A percentile compares a stretch with the other conserved stretches of the same genome.
These are phyloP conservation scores for Cosmorhoe ocellata DNA, from an alignment of 2,888 invertebrate genomes.

Conservation along the genomic window DNA sequence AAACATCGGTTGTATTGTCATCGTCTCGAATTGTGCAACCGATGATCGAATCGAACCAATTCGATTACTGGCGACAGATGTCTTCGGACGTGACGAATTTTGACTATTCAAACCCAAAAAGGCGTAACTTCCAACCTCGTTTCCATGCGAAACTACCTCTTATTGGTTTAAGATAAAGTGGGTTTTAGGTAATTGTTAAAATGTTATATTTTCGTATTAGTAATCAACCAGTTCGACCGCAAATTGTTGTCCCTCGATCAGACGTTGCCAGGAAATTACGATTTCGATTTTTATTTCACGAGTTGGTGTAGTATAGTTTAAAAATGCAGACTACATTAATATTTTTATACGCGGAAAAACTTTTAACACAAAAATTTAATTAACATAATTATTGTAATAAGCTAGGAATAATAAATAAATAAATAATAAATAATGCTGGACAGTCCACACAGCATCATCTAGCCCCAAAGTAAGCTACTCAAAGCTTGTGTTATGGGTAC, in stretches of 20 bases:
- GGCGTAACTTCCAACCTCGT: constrained; percentile 36
- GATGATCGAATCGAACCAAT: constrained; percentile 66
- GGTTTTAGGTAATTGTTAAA: constrained; percentile 32
- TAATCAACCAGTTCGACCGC: constrained; percentile 79
- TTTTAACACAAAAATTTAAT: too few relatives aligned
- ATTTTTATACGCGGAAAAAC: too few relatives aligned
- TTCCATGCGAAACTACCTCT: constrained; percentile 30
- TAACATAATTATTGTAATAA: too few relatives aligned
- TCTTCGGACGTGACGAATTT: constrained; percentile 81
- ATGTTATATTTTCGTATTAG: constrained; percentile 64
- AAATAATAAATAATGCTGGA: too few relatives aligned
- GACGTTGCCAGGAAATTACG: constrained; percentile 80
- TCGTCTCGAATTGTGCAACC: constrained; percentile 79
- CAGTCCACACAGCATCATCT: too few relatives aligned
- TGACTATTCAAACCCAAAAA: constrained; percentile 57
- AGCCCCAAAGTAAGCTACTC: too few relatives aligned
- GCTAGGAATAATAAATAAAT: too few relatives aligned
- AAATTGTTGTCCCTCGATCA: constrained; percentile 82
- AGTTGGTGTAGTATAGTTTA: constrained; percentile 53
- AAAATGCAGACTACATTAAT: constrained; percentile 36
- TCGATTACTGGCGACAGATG: constrained; percentile 81
- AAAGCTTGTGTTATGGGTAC: too few relatives aligned
- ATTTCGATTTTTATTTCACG: constrained; percentile 78
- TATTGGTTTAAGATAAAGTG: constrained; percentile 32
- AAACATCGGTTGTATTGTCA: constrained; percentile 69